Conservation (phyloP, 2,113 vertebrate species). For the Chamaea fasciata region DNA sequence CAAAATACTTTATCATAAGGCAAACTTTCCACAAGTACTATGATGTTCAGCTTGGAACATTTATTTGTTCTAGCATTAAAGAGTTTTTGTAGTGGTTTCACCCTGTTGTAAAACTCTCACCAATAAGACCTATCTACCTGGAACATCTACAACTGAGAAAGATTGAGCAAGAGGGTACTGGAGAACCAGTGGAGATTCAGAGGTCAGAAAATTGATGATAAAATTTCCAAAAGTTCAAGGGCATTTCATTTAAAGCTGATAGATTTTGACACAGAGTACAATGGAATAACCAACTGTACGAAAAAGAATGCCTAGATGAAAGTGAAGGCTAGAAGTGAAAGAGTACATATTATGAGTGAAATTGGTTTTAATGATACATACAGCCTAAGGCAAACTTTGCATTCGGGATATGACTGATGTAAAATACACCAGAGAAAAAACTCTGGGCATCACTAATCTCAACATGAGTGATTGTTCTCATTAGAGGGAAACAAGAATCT, state of each 20-base stretch:
- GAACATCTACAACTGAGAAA: background rate
- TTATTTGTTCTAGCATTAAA: background rate
- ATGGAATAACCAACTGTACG: background rate
- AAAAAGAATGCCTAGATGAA: background rate
- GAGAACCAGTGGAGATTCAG: background rate
- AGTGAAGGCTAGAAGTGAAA: background rate
- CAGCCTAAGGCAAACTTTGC: background rate
- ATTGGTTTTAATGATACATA: background rate
- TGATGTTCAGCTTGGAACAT: background rate
- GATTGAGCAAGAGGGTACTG: background rate
- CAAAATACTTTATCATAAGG: background rate
- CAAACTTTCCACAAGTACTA: background rate
- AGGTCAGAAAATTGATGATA: background rate
- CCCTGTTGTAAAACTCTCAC: background rate
- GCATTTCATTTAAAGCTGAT: background rate
- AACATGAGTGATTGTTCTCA: background rate
- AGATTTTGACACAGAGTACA: background rate
- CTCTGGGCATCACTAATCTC: background rate
- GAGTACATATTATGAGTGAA: background rate
- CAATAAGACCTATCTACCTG: background rate
- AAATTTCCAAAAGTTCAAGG: background rate
- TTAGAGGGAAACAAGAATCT: background rate
- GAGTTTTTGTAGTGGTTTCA: background rate
- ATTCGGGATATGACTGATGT: background rate
- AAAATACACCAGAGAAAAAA: background rate